phyloP scores from a whole-genome alignment of 2,888 invertebrate species.

The Merodon equestris region DNA sequence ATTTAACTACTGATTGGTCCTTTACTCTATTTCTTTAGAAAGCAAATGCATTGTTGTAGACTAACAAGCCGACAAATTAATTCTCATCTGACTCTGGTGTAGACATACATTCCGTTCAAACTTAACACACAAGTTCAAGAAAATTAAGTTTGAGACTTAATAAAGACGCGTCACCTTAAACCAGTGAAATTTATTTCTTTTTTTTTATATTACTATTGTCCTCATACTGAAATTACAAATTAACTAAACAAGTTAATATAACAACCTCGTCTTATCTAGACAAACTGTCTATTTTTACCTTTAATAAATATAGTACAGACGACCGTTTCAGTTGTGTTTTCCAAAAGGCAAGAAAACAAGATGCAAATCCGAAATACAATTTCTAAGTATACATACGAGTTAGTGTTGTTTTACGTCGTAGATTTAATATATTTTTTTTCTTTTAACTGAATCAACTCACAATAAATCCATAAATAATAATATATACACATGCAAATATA shows the following conservation, averaged over 20 bases:
- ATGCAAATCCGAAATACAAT: neutral
- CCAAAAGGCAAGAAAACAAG: neutral
- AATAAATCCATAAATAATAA: slow-evolving; percentile 19
- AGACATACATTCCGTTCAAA: slow-evolving; percentile 45
- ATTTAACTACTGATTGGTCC: too few species aligned
- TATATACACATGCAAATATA: slow-evolving; percentile 1
- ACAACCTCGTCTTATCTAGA: slow-evolving; percentile 18
- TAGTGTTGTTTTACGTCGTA: too few species aligned
- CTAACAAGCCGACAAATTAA: slow-evolving; percentile 3
- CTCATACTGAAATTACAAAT: slow-evolving; percentile 11
- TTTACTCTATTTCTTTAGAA: neutral
- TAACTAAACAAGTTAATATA: neutral
- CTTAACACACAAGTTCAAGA: slow-evolving; percentile 11
- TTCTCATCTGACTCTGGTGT: neutral
- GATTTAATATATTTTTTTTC: neutral
- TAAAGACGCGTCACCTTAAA: neutral
- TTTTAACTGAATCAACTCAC: slow-evolving; percentile 15
- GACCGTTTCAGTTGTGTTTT: too few species aligned
- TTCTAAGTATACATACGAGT: too few species aligned
- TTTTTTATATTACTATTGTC: slow-evolving; percentile 23
- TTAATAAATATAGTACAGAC: too few species aligned
- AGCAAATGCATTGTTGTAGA: neutral
- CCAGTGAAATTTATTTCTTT: too few species aligned
- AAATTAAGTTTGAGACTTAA: neutral
- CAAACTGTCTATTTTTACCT: slow-evolving; percentile 12